phyloP scores from a whole-genome alignment of 2,888 invertebrate species.

The Drosophila buzzatii region DNA sequence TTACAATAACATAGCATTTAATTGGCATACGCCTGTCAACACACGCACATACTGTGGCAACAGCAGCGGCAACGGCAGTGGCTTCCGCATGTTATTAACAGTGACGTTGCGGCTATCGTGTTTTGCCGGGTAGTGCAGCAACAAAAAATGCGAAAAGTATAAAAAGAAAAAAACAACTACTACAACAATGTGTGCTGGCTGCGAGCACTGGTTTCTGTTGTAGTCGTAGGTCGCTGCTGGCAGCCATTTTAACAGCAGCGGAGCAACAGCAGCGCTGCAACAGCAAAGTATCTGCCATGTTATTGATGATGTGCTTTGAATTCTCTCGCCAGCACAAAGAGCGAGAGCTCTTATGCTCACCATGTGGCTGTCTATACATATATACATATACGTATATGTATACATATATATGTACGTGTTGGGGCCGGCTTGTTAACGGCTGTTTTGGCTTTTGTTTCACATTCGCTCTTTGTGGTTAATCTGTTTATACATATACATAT shows the following conservation, averaged over 20 bases:
- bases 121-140: constrained; percentile 37
- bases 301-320: constrained; percentile 1
- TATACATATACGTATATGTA: constrained; percentile 6
- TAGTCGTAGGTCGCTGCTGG: constrained; percentile 49
- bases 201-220: constrained; percentile 37
- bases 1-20: constrained; percentile 35
- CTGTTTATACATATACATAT: constrained; percentile 21
- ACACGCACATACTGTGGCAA: constrained; percentile 9
- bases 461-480: constrained; percentile 45
- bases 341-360: constrained; percentile 9
- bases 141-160: constrained; percentile 18
- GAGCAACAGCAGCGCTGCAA: constrained; percentile 1
- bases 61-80: constrained; percentile 14
- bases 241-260: constrained; percentile 51
- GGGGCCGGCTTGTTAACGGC: constrained; percentile 62
- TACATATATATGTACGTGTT: constrained; percentile 11
- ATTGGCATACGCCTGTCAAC: constrained; percentile 46
- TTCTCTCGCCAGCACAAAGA: constrained; percentile 6
- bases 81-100: constrained; percentile 68
- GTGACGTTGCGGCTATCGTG: constrained; percentile 43
- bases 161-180: constrained; percentile 1
- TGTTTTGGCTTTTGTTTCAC: constrained; percentile 50
- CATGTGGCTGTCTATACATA: background rate
- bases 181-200: constrained; percentile 6
- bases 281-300: constrained; percentile 8